Evolutionary conservation across 2,113 vertebrate species (phyloP).

Genomic region (Pachyramphus minor): DNA sequence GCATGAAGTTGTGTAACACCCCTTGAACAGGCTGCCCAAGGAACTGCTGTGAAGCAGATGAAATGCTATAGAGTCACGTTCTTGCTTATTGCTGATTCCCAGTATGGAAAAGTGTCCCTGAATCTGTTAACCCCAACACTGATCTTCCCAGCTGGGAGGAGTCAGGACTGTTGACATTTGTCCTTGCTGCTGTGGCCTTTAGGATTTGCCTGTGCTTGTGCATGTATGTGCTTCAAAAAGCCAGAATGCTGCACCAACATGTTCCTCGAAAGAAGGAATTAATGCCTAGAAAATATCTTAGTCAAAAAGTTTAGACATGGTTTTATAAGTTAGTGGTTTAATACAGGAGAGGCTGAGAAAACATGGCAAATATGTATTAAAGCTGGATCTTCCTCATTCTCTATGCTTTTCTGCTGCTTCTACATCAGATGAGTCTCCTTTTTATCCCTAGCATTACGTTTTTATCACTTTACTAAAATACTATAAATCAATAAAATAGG

Average conservation of each 20-base stretch:
- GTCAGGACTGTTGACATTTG: neutral
- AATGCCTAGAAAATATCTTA: neutral
- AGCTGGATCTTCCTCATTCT: neutral
- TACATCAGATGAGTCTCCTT: conserved; percentile 11
- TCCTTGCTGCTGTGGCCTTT: neutral
- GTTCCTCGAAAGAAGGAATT: neutral
- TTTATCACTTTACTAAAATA: conserved; percentile 68
- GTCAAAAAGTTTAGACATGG: neutral
- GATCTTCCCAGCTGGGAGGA: neutral
- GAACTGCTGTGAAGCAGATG: neutral
- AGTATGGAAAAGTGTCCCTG: neutral
- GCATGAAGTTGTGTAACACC: neutral
- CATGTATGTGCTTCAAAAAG: neutral
- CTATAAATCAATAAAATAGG: conserved; percentile 67
- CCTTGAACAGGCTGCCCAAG: neutral
- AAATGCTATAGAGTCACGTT: neutral
- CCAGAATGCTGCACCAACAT: neutral
- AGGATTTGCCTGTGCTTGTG: neutral
- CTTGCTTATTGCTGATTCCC: neutral
- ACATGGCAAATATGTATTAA: neutral
- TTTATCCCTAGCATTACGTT: conserved; percentile 55
- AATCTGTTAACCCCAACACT: neutral
- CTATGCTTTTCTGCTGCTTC: conserved; percentile 1
- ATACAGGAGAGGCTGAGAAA: conserved; percentile 1
- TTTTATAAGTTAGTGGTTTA: neutral